phyloP scores from a whole-genome alignment of 2,888 invertebrate genomes.

The Magallana nippona region DNA sequence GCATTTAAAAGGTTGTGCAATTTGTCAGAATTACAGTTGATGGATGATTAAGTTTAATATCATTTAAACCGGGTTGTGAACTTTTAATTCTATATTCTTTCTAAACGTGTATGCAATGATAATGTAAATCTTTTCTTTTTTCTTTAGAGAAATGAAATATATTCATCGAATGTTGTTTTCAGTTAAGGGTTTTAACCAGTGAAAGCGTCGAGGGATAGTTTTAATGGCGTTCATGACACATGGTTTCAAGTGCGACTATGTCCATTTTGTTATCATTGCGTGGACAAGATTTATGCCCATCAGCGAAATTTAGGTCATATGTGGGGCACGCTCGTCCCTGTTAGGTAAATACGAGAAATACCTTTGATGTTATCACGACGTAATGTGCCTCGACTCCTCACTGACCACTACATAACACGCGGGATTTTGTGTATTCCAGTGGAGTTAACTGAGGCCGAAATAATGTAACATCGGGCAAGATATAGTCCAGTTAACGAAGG shows the following conservation, averaged over 20 bases:
- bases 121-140: no score
- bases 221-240: slow-evolving; percentile 17
- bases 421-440: slow-evolving; percentile 20
- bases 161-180: no score
- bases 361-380: slow-evolving; percentile 23
- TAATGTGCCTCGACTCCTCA: neutral
- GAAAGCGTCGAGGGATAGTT: neutral
- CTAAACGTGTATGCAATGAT: no score
- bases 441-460: slow-evolving; percentile 6
- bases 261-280: slow-evolving; percentile 24
- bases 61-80: no score
- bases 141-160: no score
- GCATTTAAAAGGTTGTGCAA: slow-evolving; percentile 20
- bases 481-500: neutral
- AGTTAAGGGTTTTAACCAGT: neutral
- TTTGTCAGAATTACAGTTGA: neutral
- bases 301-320: slow-evolving; percentile 29
- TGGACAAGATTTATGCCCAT: slow-evolving; percentile 27
- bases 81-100: no score
- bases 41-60: neutral
- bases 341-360: slow-evolving; percentile 29
- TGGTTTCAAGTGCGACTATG: slow-evolving; percentile 6
- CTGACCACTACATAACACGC: slow-evolving; percentile 9
- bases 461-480: slow-evolving; percentile 17
- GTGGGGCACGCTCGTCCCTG: slow-evolving; percentile 14